Evolutionary conservation across 1,140 invertebrate genomes (phyloP), one percentile per base, ranked within the genome.

Genomic region (Lepidurus arcticus): DNA sequence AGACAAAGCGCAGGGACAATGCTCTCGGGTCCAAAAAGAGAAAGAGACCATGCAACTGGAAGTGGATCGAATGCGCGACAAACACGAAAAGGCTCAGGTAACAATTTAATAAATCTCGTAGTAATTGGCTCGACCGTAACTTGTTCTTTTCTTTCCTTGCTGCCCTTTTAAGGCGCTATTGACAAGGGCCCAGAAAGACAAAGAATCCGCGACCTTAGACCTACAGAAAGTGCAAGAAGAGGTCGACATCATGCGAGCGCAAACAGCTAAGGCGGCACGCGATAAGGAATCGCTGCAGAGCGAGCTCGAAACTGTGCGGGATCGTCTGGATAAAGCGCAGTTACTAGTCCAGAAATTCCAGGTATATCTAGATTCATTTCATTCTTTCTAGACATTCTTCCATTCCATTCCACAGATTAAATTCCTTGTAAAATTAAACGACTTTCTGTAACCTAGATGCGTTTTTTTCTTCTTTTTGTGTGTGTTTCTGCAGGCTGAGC

Each of bases 51-150:
- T 92, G 53, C 91, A 94, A 81, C 82, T 93, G 78, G 94, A 97
- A 81, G 90, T 91, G 73, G 94, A 96, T 84, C 89, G 94, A 81
- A 87, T 94, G 76, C 90, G 92, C 82, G 94, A 96, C 82, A 96
- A 96, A 86, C 91, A 91, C 81, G 94, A 97, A 81, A 96, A 95
- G 84, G 89, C 91, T 79, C 93, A 95, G 89, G 93, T 94, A 88
- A 85, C 82, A 81, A 34, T 34, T 34, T 34, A 34, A 34, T 34
- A 34, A 3, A 34, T 34, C 4, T 34, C 34, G 4, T 3, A 3
- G 34, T n/a, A 73, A n/a, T n/a, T 73, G 53, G 16, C 53, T 73
- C 53, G 53, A 24, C 24, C 53, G 4, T 42, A 26, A 26, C 42
- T 74, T 74, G 21, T 16, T 21, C 1, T 21, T 21, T 21, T 74